Evolutionary conservation across 2,797 vertebrate species (phyloP).

Genomic region (Adelosebastes latens): DNA sequence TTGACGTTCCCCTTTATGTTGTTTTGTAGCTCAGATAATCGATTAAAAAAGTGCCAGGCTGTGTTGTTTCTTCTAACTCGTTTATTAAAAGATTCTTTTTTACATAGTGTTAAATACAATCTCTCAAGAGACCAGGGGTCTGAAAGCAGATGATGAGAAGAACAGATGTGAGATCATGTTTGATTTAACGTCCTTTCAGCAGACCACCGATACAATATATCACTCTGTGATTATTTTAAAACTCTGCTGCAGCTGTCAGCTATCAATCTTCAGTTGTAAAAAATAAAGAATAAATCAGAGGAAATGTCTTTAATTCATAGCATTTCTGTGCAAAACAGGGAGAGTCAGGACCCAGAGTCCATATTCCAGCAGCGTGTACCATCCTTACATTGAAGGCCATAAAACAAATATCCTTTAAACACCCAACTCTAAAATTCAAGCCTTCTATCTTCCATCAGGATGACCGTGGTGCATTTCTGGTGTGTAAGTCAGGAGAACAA

Average conservation of each 20-base stretch:
- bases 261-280: constrained; percentile 38
- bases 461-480: constrained; percentile 92
- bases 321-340: constrained; percentile 81
- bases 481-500: constrained; percentile 96
- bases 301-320: constrained; percentile 53
- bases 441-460: constrained; percentile 86
- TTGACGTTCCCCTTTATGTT: neutral
- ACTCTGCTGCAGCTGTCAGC: constrained; percentile 24
- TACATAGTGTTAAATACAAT: constrained; percentile 81
- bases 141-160: constrained; percentile 50
- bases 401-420: constrained; percentile 11
- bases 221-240: constrained; percentile 50
- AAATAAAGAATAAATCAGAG: constrained; percentile 31
- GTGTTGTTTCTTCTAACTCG: constrained; percentile 41
- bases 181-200: constrained; percentile 58
- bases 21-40: neutral
- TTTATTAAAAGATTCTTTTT: constrained; percentile 84
- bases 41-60: neutral
- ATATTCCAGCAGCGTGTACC: constrained; percentile 66
- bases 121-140: constrained; percentile 62
- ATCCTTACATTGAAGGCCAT: constrained; percentile 40
- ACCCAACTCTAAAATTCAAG: neutral
- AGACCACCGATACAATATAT: constrained; percentile 46
- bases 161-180: constrained; percentile 33
- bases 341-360: constrained; percentile 55